Evolutionary conservation across 2,113 vertebrate species (phyloP).

Genomic region (Anhinga anhinga): DNA sequence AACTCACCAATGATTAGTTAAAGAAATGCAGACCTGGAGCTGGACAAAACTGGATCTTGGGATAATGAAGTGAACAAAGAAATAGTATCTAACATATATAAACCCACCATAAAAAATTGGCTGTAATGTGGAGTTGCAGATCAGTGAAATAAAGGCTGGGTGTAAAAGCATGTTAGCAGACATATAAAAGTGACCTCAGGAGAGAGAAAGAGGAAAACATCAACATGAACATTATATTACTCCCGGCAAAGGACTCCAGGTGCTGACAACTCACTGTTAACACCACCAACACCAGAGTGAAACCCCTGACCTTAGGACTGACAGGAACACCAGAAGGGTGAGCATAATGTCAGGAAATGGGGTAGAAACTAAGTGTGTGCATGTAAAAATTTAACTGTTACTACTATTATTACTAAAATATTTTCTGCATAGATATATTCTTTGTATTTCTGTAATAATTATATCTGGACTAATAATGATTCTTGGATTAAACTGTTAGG

Average conservation of each 20-base stretch:
- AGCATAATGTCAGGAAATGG: not conserved
- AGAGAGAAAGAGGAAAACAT: not conserved
- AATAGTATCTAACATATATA: not conserved
- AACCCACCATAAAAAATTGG: not conserved
- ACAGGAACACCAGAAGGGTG: not conserved
- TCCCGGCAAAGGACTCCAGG: not conserved
- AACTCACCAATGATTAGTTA: not conserved
- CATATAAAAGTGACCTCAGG: not conserved
- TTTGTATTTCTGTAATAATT: not conserved
- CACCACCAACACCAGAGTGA: not conserved
- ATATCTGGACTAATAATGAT: not conserved
- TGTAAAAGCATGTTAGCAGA: not conserved
- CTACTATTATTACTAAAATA: not conserved
- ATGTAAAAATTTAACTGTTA: not conserved
- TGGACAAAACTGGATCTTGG: not conserved
- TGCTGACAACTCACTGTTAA: not conserved
- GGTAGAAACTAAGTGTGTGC: not conserved
- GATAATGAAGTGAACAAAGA: not conserved
- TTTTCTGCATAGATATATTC: not conserved
- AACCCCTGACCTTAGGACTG: not conserved
- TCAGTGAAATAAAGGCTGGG: not conserved
- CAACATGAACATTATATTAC: not conserved
- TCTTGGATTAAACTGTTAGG: not conserved
- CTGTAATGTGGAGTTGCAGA: not conserved
- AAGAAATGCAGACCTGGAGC: not conserved